Evolutionary conservation across 2,888 invertebrate species (phyloP).

Genomic region (Tubiluchus corallicola): DNA sequence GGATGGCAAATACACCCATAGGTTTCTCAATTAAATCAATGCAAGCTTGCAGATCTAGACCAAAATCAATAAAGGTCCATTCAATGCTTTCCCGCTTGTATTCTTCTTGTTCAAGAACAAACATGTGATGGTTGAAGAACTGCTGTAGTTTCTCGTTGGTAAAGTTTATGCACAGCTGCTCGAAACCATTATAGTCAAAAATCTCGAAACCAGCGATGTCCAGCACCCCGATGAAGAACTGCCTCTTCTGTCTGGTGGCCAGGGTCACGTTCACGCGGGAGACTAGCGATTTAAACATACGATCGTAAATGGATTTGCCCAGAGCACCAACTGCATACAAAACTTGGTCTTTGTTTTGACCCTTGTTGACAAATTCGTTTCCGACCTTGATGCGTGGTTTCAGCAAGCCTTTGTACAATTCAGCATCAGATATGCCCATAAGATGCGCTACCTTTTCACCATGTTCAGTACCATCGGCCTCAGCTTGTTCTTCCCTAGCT

Average conservation of each 20-base stretch:
- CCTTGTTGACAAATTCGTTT: constrained; percentile 34
- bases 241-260: constrained; percentile 18
- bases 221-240: constrained; percentile 28
- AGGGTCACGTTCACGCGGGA: constrained; percentile 32
- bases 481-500: constrained; percentile 99
- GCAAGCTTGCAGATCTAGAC: constrained; percentile 86
- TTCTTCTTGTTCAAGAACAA: constrained; percentile 35
- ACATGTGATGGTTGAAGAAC: constrained; percentile 38
- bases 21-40: constrained; percentile 96
- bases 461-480: constrained; percentile 70
- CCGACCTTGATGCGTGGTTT: constrained; percentile 35
- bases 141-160: constrained; percentile 35
- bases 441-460: constrained; percentile 28
- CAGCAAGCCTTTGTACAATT: constrained; percentile 30
- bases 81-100: constrained; percentile 31
- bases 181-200: constrained; percentile 35
- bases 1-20: constrained; percentile 99
- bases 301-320: constrained; percentile 32
- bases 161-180: constrained; percentile 36
- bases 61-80: constrained; percentile 36
- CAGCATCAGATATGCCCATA: constrained; percentile 27
- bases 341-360: constrained; percentile 34
- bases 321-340: constrained; percentile 28
- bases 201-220: constrained; percentile 37
- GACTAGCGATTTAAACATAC: constrained; percentile 33